These are phyloP conservation scores for Ophthalmolycus amberensis DNA, from an alignment of 2,113 vertebrate genomes.

Conservation along the genomic window DNA sequence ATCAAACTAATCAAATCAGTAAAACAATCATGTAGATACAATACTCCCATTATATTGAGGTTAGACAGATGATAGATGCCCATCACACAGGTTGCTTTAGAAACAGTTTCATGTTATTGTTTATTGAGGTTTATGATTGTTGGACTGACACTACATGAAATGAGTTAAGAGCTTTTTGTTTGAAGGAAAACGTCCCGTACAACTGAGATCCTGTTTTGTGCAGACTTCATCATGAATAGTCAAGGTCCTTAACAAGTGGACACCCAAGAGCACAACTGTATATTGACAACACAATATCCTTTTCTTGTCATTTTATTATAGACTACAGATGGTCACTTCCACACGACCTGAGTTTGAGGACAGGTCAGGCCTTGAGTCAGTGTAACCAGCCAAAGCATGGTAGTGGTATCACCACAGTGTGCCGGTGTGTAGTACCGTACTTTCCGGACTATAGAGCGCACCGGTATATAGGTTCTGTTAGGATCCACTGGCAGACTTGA, in stretches of 20 bases:
- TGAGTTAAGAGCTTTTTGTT: background rate
- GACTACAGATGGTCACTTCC: background rate
- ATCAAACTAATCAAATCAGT: background rate
- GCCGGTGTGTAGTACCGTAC: too few relatives aligned
- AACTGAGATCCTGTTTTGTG: background rate
- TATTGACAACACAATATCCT: background rate
- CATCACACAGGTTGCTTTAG: background rate
- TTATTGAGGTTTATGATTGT: background rate
- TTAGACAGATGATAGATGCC: background rate
- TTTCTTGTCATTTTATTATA: background rate
- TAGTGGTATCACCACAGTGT: background rate
- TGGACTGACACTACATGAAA: background rate
- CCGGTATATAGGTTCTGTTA: too few relatives aligned
- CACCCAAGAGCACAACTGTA: background rate
- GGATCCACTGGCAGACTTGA: too few relatives aligned
- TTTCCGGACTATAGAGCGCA: too few relatives aligned
- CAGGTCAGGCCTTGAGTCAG: background rate
- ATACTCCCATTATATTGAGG: background rate
- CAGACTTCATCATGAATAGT: background rate
- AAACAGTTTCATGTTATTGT: background rate
- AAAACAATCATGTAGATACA: background rate
- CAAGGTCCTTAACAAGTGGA: background rate
- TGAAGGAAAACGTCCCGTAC: background rate
- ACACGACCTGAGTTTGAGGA: background rate
- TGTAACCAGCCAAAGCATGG: too few relatives aligned